These are phyloP conservation scores for Haemorhous mexicanus DNA, from an alignment of 2,113 vertebrate species.

Conservation along the genomic window DNA sequence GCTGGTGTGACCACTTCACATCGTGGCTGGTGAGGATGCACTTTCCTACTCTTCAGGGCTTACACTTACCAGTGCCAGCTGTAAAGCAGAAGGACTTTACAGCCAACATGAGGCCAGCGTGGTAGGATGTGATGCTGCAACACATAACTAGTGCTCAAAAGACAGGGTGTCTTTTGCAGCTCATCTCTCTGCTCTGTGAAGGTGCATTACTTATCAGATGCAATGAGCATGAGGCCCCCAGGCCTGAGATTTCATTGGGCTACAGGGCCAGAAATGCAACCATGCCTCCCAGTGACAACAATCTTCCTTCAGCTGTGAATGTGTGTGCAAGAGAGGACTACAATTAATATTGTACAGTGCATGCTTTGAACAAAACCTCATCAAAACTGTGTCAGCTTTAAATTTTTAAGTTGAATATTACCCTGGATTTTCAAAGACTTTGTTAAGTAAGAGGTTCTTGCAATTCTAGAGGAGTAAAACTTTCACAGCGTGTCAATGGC, in stretches of 20 bases:
- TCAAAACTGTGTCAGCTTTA: background rate
- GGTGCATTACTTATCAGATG: rapidly evolving
- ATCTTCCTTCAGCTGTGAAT: background rate
- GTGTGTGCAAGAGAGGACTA: background rate
- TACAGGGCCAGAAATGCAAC: background rate
- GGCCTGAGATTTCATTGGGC: background rate
- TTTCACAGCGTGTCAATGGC: background rate
- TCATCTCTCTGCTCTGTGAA: background rate
- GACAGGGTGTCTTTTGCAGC: background rate
- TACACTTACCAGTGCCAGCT: no score
- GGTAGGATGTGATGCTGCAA: background rate
- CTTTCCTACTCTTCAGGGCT: background rate
- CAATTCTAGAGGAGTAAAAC: background rate
- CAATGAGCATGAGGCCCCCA: background rate
- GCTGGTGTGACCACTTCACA: background rate
- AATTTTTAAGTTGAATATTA: background rate
- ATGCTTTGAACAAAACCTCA: background rate
- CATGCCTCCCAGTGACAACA: rapidly evolving
- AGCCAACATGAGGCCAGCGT: background rate
- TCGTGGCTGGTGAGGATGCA: background rate
- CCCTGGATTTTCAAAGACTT: background rate
- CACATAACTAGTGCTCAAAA: background rate
- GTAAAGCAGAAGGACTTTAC: background rate
- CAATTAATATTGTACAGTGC: background rate
- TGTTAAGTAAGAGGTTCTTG: background rate